Base-by-base conservation (phyloP, 2,888 invertebrate genomes). In the Mongoloraphidia duomilia region DNA sequence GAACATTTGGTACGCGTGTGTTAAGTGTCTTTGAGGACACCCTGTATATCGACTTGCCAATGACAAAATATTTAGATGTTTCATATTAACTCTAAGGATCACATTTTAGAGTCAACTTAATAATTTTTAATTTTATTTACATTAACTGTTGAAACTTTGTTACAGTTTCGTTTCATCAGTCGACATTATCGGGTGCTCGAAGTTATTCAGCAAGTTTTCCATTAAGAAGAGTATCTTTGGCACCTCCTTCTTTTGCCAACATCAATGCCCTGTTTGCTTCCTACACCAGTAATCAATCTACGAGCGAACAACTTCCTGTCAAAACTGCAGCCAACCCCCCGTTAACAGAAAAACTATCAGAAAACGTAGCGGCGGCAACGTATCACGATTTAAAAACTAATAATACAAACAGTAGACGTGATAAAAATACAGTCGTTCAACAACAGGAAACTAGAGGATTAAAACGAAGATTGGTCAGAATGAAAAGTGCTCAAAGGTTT, bases 151-250 rank as follows among this genome's bases (percentile, higher is more conserved):
- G 26, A 26, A 26, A 17, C 41, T 17, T 4, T 41, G 9, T 63
- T 62, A 55, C 59, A 68, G 68, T 69, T 49, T 65, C 68, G 33
- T 69, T 69, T 56, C 68, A 69, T 57, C 67, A 66, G 57, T 67
- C 67, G 46, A 67, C 63, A 50, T 66, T 68, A 55, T 67, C 68
- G 58, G 63, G 68, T 26, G 62, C 68, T 26, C 58, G 68, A 41
- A 67, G 67, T 54, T 69, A 68, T 58, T 67, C 67, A 6, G 67
- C 68, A n/a, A 66, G 67, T 56, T 68, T 69, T 58, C 67, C 68
- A 6, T 63, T 63, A 17, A 36, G 47, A 9, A 52, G 66, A 42
- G 59, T 58, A 35, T 64, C 66, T 3, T 58, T 66, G 52, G 65
- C 60, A 14, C 57, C 65, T 2, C 26, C 26, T 26, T 26, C 26